phyloP scores from a whole-genome alignment of 35 echinoderm and acorn worm genomes.

The Diadema setosum region DNA sequence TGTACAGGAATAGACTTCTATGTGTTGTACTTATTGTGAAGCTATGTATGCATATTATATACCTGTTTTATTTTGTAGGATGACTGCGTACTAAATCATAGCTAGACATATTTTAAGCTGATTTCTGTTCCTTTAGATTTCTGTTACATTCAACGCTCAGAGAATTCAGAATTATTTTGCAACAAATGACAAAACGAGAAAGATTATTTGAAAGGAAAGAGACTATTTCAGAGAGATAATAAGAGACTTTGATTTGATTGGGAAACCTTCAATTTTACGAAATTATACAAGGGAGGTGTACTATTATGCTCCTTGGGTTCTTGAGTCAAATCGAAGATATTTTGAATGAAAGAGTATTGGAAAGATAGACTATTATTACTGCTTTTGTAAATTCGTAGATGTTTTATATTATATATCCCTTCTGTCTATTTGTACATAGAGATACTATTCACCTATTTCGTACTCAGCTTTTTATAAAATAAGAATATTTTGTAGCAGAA shows the following conservation, averaged over 20 bases:
- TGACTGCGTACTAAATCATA: not conserved
- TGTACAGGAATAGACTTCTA: not conserved
- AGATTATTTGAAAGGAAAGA: slow-evolving; percentile 9
- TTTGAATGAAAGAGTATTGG: slow-evolving; percentile 18
- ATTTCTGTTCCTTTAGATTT: not conserved
- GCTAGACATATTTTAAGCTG: not conserved
- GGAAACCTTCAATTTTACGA: not conserved
- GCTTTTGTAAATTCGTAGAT: slow-evolving; percentile 13
- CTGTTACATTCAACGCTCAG: not conserved
- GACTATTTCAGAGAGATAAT: slow-evolving; percentile 2
- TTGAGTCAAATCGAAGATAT: slow-evolving; percentile 9
- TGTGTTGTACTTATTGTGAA: not conserved
- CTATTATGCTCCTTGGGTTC: not conserved
- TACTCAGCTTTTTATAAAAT: slow-evolving; percentile 7
- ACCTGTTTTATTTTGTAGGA: not conserved
- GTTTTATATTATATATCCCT: slow-evolving; percentile 26
- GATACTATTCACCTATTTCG: slow-evolving; percentile 20
- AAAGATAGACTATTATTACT: slow-evolving; percentile 16
- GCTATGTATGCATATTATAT: not conserved
- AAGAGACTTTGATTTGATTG: slow-evolving; percentile 2
- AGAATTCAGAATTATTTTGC: slow-evolving; percentile 14
- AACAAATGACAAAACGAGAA: not conserved
- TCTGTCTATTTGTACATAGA: slow-evolving; percentile 32
- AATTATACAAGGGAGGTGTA: not conserved
- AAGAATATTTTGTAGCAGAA: slow-evolving; percentile 21